These are phyloP conservation scores for Neodiprion lecontei DNA, from an alignment of 1,140 invertebrate species.

Conservation along the genomic window DNA sequence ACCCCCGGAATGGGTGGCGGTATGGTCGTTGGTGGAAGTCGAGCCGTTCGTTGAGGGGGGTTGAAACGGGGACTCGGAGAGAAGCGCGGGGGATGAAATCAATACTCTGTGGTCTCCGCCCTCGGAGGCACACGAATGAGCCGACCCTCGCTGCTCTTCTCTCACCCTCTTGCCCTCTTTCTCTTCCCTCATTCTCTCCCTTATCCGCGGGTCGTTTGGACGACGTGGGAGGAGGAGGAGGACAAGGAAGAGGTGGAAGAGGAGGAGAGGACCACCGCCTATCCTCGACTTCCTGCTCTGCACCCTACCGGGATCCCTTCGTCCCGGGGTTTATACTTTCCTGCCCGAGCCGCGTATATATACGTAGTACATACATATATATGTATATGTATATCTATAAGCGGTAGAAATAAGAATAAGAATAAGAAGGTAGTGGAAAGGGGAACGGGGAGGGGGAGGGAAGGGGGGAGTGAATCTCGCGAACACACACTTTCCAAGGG, in stretches of 20 bases:
- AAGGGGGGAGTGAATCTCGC: background rate
- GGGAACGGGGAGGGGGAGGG: background rate
- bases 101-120: slow-evolving; percentile 61
- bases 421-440: too few relatives aligned
- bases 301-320: slow-evolving; percentile 17
- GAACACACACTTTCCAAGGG: background rate
- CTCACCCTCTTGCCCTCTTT: slow-evolving; percentile 10
- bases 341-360: too few relatives aligned
- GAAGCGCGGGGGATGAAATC: slow-evolving; percentile 48
- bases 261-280: slow-evolving; percentile 14
- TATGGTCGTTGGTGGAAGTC: slow-evolving; percentile 31
- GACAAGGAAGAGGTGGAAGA: slow-evolving; percentile 11
- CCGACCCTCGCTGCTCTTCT: slow-evolving; percentile 17
- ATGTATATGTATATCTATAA: too few relatives aligned
- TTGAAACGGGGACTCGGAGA: slow-evolving; percentile 35
- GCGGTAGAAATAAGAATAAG: too few relatives aligned
- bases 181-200: slow-evolving; percentile 28
- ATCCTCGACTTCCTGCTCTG: slow-evolving; percentile 30
- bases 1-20: slow-evolving; percentile 5
- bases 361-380: too few relatives aligned
- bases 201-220: slow-evolving; percentile 26
- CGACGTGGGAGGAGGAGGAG: slow-evolving; percentile 2
- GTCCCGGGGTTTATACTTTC: too few relatives aligned
- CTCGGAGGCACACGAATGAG: slow-evolving; percentile 45
- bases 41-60: slow-evolving; percentile 30